Conservation (phyloP, 2,888 invertebrate genomes). For the Melinopterus prodromus region DNA sequence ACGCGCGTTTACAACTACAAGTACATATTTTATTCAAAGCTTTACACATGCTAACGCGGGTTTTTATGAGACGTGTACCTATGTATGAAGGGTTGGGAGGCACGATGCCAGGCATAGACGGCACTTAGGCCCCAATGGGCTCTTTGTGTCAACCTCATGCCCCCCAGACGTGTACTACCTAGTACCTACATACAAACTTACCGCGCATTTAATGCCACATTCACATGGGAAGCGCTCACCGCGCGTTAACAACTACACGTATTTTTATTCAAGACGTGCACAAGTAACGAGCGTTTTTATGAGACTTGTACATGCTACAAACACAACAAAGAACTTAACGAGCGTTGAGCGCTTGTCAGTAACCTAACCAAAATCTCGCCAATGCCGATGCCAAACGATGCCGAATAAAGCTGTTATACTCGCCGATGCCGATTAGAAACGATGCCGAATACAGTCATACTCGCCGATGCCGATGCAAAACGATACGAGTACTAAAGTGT, state of each 20-base stretch:
- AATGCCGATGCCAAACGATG: slow-evolving; percentile 5
- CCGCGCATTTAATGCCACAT: not conserved
- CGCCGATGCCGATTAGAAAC: not conserved
- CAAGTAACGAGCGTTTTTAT: too few species aligned
- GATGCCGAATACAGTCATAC: not conserved
- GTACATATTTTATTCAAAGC: not conserved
- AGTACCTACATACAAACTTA: not conserved
- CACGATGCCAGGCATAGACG: not conserved
- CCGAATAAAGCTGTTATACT: slow-evolving; percentile 6
- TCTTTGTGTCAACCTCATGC: not conserved
- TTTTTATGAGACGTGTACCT: not conserved
- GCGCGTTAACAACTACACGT: not conserved
- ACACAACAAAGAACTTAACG: too few species aligned
- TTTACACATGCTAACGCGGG: not conserved
- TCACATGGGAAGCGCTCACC: not conserved
- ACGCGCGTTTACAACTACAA: not conserved
- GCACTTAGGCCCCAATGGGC: not conserved
- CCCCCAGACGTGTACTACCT: not conserved
- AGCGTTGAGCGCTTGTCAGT: too few species aligned
- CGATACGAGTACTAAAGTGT: not conserved
- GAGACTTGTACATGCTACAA: too few species aligned
- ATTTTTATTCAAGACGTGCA: not conserved
- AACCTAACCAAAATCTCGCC: not conserved
- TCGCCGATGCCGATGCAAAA: not conserved
- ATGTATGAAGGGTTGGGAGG: not conserved